These are phyloP conservation scores for Micoletzkya japonica DNA, from an alignment of 2,888 invertebrate species.

Conservation along the genomic window DNA sequence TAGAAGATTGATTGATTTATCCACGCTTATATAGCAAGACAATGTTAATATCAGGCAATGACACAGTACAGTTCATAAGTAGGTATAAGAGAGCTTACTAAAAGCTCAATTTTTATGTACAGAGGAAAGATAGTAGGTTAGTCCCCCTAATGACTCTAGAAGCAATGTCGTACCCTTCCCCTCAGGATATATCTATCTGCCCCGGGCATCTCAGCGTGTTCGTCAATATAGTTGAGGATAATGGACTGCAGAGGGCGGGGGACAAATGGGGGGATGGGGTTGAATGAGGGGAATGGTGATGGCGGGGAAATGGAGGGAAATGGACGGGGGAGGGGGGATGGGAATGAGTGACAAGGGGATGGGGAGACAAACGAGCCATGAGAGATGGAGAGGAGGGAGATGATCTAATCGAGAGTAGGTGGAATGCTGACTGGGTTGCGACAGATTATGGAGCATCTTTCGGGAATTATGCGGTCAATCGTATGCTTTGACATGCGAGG, in stretches of 20 bases:
- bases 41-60: no score
- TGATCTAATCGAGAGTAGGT: not conserved
- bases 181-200: no score
- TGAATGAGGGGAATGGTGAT: not conserved
- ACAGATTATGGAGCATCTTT: not conserved
- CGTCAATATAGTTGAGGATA: not conserved
- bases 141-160: no score
- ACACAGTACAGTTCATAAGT: no score
- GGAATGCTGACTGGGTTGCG: not conserved
- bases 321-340: not conserved
- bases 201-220: not conserved
- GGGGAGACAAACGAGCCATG: not conserved
- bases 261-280: not conserved
- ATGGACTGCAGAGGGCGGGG: conserved; percentile 2
- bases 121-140: no score
- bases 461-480: not conserved
- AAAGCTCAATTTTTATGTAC: no score
- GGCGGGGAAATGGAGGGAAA: conserved; percentile 11
- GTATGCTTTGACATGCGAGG: no score
- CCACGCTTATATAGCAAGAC: no score
- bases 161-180: no score
- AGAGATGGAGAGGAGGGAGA: conserved; percentile 8
- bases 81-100: no score
- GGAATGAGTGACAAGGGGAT: not conserved
- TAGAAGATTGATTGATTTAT: no score